Evolutionary conservation across 2,888 invertebrate genomes (phyloP), one percentile per base, ranked within the genome.

Genomic region (Erynnis tages): DNA sequence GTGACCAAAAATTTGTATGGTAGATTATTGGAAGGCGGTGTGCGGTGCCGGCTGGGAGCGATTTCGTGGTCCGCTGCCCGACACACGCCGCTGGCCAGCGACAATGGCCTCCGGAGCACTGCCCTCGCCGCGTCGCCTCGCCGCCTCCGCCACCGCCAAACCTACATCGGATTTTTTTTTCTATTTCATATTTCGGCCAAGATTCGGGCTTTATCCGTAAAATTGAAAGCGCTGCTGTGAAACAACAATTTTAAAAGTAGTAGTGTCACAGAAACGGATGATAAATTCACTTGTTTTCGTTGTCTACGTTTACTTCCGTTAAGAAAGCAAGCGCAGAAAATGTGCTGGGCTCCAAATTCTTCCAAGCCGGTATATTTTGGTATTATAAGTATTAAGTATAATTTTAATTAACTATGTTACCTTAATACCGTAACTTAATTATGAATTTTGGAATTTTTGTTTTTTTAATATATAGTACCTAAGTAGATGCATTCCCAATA

Each of bases 31-130:
- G 59, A 57, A 60, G 59, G 54, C 58, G 58, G 55, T 59, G 21
- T 56, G 58, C 53, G 52, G 55, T 61, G 54, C 55, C 61, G 59
- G 58, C 75, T 76, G 73, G 76, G 76, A 82, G 69, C 82, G 86
- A 87, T 87, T 86, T 87, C 81, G 82, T 85, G 86, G 78, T 86
- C 78, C 75, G 79, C 71, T 82, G 83, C 61, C 60, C 73, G 78
- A 77, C 72, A 85, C 86, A 86, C 82, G 74, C 82, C 83, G 79
- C 67, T 87, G 86, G 64, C 60, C 75, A 71, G 64, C 77, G 73
- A 88, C 88, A 88, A 88, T 85, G 76, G 71, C 66, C 41, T 19
- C 61, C 73, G 65, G 79, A 76, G 79, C 82, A 77, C 66, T 80
- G 81, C 77, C 81, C 82, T 74, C 76, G 60, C 59, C 56, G 41